Conservation (phyloP, 2,888 invertebrate species). For the Pyrocoelia pectoralis region DNA sequence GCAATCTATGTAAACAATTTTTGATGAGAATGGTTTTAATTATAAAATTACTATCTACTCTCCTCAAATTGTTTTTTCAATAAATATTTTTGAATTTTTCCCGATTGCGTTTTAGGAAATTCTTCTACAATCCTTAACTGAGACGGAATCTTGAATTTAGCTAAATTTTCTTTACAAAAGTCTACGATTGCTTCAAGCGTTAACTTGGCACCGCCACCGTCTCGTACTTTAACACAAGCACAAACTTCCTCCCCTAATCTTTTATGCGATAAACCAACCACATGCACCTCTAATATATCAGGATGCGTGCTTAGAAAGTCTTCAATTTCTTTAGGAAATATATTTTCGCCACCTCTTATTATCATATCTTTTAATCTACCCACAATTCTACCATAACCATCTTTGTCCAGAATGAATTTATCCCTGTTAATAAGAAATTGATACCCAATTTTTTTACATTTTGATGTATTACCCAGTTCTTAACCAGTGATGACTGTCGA, state of each 20-base stretch:
- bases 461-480: conserved; percentile 83
- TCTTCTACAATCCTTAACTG: conserved; percentile 71
- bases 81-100: conserved; percentile 87
- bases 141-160: conserved; percentile 83
- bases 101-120: conserved; percentile 84
- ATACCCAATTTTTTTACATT: no score
- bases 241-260: conserved; percentile 82
- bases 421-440: conserved; percentile 72
- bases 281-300: conserved; percentile 73
- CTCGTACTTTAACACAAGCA: conserved; percentile 69
- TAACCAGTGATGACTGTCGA: conserved; percentile 78
- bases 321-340: conserved; percentile 85
- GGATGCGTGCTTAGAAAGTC: conserved; percentile 77
- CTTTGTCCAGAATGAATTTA: conserved; percentile 69
- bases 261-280: conserved; percentile 76
- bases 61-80: no score
- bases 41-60: no score
- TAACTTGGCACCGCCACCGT: conserved; percentile 62
- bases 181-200: conserved; percentile 67
- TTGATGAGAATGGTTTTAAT: no score
- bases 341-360: conserved; percentile 84
- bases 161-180: conserved; percentile 73
- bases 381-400: conserved; percentile 76
- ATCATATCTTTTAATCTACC: conserved; percentile 83
- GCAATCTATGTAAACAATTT: no score